A percentile compares a stretch with the other conserved stretches of the same genome.
Evolutionary conservation across 2,113 vertebrate genomes (phyloP).

Genomic region (Nanorana parkeri): DNA sequence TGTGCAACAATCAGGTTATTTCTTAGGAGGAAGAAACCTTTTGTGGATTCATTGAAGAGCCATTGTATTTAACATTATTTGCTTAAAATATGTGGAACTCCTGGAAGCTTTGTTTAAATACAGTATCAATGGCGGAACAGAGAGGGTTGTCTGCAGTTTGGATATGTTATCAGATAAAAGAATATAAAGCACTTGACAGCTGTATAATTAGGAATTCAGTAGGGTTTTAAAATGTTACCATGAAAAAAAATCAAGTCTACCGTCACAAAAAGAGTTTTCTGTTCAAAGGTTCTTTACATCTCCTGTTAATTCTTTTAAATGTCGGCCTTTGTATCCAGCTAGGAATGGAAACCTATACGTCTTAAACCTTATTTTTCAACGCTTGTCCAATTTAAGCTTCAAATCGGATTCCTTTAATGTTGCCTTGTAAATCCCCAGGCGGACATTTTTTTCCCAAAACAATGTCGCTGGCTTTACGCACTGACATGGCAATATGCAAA

Average conservation of each 20-base stretch:
- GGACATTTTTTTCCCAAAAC: background rate
- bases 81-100: background rate
- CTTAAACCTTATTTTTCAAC: constrained; percentile 11
- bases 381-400: constrained; percentile 38
- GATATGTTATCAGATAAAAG: constrained; percentile 41
- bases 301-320: constrained; percentile 34
- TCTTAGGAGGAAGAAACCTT: background rate
- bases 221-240: constrained; percentile 19
- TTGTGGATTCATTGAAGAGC: background rate
- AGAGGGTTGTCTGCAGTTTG: background rate
- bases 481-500: constrained; percentile 47
- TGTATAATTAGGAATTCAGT: constrained; percentile 48
- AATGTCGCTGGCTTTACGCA: constrained; percentile 39
- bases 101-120: background rate
- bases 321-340: constrained; percentile 23
- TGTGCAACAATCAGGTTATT: background rate
- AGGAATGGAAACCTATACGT: constrained; percentile 7
- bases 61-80: constrained; percentile 3
- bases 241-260: constrained; percentile 1
- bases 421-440: constrained; percentile 33
- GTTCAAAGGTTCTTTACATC: constrained; percentile 28
- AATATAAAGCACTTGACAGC: constrained; percentile 32
- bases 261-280: background rate
- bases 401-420: constrained; percentile 17
- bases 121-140: background rate